phyloP scores from a whole-genome alignment of 1,140 invertebrate genomes.

The Panulirus ornatus region DNA sequence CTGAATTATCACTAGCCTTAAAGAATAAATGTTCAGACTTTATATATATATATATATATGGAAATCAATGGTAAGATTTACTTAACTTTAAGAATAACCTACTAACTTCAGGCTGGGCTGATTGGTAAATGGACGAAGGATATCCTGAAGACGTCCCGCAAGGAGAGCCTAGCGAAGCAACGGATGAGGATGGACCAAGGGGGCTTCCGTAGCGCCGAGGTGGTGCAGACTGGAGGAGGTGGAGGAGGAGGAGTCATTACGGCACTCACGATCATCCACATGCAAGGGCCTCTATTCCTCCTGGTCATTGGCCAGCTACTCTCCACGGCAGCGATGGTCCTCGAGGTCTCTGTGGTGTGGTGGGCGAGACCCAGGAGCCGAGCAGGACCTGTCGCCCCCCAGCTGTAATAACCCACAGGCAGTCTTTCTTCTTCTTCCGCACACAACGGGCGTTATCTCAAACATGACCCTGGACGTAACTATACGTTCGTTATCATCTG shows the following conservation, averaged over 20 bases:
- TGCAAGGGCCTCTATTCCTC: conserved; percentile 49
- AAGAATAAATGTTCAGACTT: neutral
- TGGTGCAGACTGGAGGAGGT: neutral
- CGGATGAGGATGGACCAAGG: neutral
- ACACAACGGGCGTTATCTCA: too few species aligned
- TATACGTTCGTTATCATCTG: too few species aligned
- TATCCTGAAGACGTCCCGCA: neutral
- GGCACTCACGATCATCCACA: conserved; percentile 45
- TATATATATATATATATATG: neutral
- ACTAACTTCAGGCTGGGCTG: conserved; percentile 17
- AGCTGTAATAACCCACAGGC: too few species aligned
- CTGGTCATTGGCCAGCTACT: neutral
- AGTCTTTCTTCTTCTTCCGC: too few species aligned
- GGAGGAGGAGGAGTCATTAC: neutral
- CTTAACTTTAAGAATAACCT: neutral
- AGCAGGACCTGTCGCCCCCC: too few species aligned
- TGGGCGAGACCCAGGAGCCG: too few species aligned
- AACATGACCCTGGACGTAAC: too few species aligned
- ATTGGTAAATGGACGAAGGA: conserved; percentile 30
- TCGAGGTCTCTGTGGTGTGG: neutral
- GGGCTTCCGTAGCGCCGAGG: neutral
- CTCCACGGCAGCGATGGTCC: neutral
- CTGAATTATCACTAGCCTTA: neutral
- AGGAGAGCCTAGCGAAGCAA: neutral
- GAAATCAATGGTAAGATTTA: neutral